These are phyloP conservation scores for Hirudo medicinalis DNA, from an alignment of 1,140 invertebrate genomes.

Conservation along the genomic window DNA sequence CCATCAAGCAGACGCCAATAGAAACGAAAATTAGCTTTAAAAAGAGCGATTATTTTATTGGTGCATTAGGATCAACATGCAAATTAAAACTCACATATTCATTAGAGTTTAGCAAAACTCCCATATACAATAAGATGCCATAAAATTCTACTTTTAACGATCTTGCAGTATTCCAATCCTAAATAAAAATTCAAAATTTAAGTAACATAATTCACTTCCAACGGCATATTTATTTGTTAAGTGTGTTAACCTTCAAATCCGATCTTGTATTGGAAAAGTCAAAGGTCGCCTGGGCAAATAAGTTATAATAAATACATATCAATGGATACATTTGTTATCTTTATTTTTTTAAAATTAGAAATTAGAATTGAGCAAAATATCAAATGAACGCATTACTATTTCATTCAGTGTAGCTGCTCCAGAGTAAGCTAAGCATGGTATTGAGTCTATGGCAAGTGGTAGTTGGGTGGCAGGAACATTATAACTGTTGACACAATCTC, in stretches of 20 bases:
- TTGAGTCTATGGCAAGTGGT: not conserved
- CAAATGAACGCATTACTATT: no score
- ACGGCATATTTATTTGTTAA: no score
- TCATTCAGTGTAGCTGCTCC: not conserved
- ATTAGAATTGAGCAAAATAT: no score
- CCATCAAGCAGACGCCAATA: no score
- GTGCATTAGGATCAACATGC: not conserved
- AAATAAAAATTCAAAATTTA: not conserved
- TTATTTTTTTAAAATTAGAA: no score
- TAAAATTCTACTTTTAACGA: slow-evolving; percentile 9
- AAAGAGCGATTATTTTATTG: not conserved
- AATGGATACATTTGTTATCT: no score
- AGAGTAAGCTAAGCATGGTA: not conserved
- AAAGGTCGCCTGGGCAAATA: no score
- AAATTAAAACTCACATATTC: not conserved
- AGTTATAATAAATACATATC: no score
- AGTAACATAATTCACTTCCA: no score
- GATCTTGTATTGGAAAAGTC: no score
- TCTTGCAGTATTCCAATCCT: slow-evolving; percentile 12
- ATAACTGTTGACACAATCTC: not conserved
- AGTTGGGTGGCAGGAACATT: not conserved
- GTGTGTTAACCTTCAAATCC: no score
- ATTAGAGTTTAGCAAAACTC: not conserved
- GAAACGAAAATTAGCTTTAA: no score
- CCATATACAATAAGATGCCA: slow-evolving; percentile 1